Conservation (phyloP, 2,113 vertebrate genomes). For the Tragelaphus imberbis region DNA sequence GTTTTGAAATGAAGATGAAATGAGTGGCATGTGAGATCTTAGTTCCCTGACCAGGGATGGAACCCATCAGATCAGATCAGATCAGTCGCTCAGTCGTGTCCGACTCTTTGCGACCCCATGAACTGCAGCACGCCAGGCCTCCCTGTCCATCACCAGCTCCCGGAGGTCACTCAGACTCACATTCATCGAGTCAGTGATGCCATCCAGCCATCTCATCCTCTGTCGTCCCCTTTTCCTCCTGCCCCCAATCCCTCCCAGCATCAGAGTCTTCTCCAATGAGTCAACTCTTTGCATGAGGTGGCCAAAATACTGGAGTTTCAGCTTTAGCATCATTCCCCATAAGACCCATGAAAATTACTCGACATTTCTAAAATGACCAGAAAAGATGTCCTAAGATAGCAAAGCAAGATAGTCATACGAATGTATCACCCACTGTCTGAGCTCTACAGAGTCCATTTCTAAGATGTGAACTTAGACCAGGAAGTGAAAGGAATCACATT, state of each 20-base stretch:
- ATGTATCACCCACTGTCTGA: background rate
- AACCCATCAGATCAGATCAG: background rate
- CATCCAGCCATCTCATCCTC: too few species aligned
- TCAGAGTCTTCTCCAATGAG: too few species aligned
- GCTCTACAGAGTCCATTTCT: background rate
- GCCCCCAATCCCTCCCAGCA: too few species aligned
- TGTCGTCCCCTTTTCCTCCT: too few species aligned
- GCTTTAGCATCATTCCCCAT: background rate
- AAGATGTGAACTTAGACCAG: background rate
- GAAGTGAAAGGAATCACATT: background rate
- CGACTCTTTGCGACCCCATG: too few species aligned
- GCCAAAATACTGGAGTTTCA: too few species aligned
- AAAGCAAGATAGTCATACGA: background rate
- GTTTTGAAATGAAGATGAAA: constrained; percentile 21
- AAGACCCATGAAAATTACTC: background rate
- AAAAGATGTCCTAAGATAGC: background rate
- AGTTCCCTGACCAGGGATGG: background rate
- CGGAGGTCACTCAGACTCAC: too few species aligned
- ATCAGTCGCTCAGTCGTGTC: too few species aligned
- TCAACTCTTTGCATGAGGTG: too few species aligned
- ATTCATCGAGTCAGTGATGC: too few species aligned
- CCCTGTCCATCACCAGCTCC: too few species aligned
- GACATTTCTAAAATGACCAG: background rate
- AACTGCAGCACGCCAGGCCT: too few species aligned
- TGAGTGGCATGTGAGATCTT: background rate